Conservation (phyloP, 2,113 vertebrate genomes). For the Azemiops feae region DNA sequence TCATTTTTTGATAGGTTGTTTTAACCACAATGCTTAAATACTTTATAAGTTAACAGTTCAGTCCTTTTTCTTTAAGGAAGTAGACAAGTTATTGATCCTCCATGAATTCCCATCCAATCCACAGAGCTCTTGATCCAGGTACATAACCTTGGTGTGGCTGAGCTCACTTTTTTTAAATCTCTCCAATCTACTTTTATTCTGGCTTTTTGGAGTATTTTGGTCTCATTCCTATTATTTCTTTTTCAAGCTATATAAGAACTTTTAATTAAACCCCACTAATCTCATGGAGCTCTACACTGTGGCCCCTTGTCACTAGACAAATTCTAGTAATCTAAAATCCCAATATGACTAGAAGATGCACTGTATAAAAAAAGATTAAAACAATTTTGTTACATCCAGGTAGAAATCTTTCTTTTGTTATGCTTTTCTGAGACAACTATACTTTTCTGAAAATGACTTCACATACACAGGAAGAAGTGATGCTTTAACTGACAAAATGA, state of each 20-base stretch:
- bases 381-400: background rate
- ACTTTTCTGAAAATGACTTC: background rate
- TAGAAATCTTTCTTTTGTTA: background rate
- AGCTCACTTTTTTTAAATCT: background rate
- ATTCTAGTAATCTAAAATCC: background rate
- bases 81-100: background rate
- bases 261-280: too few species aligned
- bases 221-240: too few species aligned
- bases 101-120: background rate
- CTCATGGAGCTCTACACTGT: too few species aligned
- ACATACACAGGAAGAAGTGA: background rate
- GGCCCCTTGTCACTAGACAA: too few species aligned
- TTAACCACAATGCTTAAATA: background rate
- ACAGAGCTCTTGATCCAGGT: background rate
- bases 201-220: too few species aligned
- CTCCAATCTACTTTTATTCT: too few species aligned
- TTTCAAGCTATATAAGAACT: too few species aligned
- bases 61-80: background rate
- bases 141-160: background rate
- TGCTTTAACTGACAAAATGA: background rate
- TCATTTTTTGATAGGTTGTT: background rate
- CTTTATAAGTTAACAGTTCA: background rate
- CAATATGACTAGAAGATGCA: background rate
- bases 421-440: background rate
- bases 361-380: background rate